Evolutionary conservation across 2,797 vertebrate genomes (phyloP).

Genomic region (Pempheris klunzingeri): DNA sequence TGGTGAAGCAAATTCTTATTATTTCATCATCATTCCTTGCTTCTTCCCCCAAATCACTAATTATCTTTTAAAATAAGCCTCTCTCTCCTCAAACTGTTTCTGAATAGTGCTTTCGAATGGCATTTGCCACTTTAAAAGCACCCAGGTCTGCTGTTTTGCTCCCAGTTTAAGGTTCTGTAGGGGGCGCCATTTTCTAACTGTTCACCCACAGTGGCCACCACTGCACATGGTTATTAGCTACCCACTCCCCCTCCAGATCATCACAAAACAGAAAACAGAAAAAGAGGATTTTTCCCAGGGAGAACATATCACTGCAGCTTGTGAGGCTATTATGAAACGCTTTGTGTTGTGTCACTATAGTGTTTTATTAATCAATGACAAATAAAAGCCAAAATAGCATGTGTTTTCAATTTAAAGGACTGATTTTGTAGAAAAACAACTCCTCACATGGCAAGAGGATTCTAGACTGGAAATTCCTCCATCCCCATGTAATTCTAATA

Average conservation of each 20-base stretch:
- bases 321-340: not conserved
- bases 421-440: not conserved
- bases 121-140: not conserved
- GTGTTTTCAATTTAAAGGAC: not conserved
- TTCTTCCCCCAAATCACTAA: not conserved
- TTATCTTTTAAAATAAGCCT: not conserved
- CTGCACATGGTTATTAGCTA: not conserved
- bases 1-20: not conserved
- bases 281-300: not conserved
- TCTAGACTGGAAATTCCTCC: too few relatives aligned
- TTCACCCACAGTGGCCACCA: not conserved
- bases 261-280: not conserved
- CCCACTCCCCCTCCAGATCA: not conserved
- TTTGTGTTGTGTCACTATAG: not conserved
- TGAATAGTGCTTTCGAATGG: not conserved
- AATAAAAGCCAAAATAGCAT: not conserved
- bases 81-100: not conserved
- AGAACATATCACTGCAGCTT: not conserved
- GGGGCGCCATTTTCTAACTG: conserved; percentile 16
- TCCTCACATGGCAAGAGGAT: too few relatives aligned
- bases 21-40: not conserved
- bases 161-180: not conserved
- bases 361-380: not conserved
- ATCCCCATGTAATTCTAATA: not conserved
- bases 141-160: not conserved